Conservation (phyloP, 2,113 vertebrate genomes). For the Psittacula cyanocephala region DNA sequence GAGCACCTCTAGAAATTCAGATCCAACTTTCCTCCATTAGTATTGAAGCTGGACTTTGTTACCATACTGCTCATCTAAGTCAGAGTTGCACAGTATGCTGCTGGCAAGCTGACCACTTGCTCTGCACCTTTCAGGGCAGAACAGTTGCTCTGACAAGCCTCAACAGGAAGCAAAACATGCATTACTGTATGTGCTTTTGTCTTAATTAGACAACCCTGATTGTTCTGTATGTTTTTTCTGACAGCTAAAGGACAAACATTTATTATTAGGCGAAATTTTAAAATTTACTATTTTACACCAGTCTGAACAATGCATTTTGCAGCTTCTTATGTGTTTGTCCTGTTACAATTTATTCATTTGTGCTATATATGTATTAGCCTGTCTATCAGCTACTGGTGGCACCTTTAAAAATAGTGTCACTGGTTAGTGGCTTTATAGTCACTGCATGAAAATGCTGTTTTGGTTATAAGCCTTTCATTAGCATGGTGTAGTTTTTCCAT, state of each 20-base stretch:
- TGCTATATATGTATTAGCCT: background rate
- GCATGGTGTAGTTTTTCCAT: background rate
- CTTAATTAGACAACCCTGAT: background rate
- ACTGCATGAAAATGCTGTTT: background rate
- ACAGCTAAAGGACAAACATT: background rate
- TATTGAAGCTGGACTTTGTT: background rate
- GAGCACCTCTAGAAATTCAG: background rate
- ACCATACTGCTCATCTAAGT: background rate
- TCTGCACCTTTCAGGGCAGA: background rate
- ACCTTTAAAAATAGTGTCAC: background rate
- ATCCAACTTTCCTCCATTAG: background rate
- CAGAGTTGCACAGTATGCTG: background rate
- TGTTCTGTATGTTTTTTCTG: background rate
- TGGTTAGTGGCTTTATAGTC: background rate
- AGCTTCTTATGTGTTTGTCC: background rate
- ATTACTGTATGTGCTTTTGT: background rate
- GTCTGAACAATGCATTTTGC: background rate
- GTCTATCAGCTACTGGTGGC: background rate
- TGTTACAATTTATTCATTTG: background rate
- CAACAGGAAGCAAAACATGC: background rate
- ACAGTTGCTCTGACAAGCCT: constrained; percentile 33
- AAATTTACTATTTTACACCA: background rate
- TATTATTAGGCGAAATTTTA: background rate
- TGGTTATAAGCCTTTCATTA: background rate
- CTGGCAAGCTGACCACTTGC: constrained; percentile 1